Percentiles rank a stretch among this genome's conserved stretches.
Evolutionary conservation across 1,140 invertebrate genomes (phyloP).

Genomic region (Plectus sambesii): DNA sequence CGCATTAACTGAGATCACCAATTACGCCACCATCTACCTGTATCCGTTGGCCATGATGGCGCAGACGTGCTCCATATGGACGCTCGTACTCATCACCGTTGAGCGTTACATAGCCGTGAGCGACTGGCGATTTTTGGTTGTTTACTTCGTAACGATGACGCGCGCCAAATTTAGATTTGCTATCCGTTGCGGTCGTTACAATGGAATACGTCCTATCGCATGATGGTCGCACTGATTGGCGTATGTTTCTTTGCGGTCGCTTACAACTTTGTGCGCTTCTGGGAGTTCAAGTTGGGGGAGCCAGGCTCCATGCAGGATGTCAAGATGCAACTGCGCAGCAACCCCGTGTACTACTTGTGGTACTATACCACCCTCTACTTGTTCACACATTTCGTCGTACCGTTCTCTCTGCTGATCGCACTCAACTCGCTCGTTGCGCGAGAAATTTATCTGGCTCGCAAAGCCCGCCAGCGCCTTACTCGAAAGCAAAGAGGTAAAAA

Average conservation of each 20-base stretch:
- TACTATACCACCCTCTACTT: slow-evolving; percentile 38
- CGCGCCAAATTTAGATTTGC: slow-evolving; percentile 30
- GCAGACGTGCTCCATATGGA: too few relatives aligned
- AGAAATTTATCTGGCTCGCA: slow-evolving; percentile 29
- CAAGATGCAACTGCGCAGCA: slow-evolving; percentile 20
- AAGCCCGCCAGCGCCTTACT: slow-evolving; percentile 29
- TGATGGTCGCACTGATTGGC: slow-evolving; percentile 27
- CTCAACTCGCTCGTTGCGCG: slow-evolving; percentile 33
- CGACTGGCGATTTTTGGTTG: too few relatives aligned
- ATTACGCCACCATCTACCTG: too few relatives aligned
- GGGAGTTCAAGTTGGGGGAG: slow-evolving; percentile 32
- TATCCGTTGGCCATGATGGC: too few relatives aligned
- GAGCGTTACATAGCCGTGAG: too few relatives aligned
- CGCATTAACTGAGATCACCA: too few relatives aligned
- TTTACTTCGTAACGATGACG: too few relatives aligned
- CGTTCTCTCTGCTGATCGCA: slow-evolving; percentile 33
- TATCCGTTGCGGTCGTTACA: slow-evolving; percentile 36
- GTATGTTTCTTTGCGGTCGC: slow-evolving; percentile 29
- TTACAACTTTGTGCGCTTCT: slow-evolving; percentile 40
- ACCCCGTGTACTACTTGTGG: slow-evolving; percentile 30
- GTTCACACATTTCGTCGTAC: slow-evolving; percentile 38
- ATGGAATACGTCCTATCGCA: too few relatives aligned
- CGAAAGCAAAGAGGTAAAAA: slow-evolving; percentile 17
- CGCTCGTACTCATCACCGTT: too few relatives aligned
- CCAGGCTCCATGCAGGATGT: slow-evolving; percentile 33